Evolutionary conservation across 2,888 invertebrate species (phyloP), one percentile per base, ranked within the genome.

Genomic region (Cataglyphis rosenhaueri): DNA sequence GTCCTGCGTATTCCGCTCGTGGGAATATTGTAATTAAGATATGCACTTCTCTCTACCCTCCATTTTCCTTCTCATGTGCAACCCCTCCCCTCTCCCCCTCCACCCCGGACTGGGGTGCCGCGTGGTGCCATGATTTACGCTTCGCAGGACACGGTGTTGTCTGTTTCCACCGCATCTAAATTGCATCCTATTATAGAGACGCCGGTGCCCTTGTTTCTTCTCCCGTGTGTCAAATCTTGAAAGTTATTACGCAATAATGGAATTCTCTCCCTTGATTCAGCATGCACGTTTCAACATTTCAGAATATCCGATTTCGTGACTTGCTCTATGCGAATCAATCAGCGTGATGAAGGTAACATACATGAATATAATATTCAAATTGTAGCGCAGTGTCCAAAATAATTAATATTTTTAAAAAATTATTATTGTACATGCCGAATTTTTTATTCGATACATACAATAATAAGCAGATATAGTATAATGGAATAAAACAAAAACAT

Each of bases 21-120:
- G 92, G 92, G 93, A 92, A 93, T 93, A 92, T 92, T 93, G 92
- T 92, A 93, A 93, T 93, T 93, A 93, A 93, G 92, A 93, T 93
- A 92, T 93, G 92, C 91, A 92, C 91, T 93, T 89, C 90, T 48
- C 52, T 52, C n/a, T 86, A 84, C 83, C 90, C 87, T 89, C 89
- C 87, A 83, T 88, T 91, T 88, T 91, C 85, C 91, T 88, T 84
- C 70, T 73, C 74, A 21, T 18, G 59, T 61, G 66, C 78, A 74
- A 74, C 81, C 65, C 52, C 1, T 25, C 25, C 25, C 25, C 25
- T 1, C 25, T 1, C 1, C 25, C 25, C 25, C 25, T 25, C 38
- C 52, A 18, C 81, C 71, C n/a, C 64, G 55, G 65, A 70, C 38
- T 76, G 44, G 75, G 62, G 64, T 62, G 66, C 75, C 78, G 71